These are phyloP conservation scores for Mastomys natalensis DNA, from an alignment of 2,113 vertebrate genomes.

Conservation along the genomic window DNA sequence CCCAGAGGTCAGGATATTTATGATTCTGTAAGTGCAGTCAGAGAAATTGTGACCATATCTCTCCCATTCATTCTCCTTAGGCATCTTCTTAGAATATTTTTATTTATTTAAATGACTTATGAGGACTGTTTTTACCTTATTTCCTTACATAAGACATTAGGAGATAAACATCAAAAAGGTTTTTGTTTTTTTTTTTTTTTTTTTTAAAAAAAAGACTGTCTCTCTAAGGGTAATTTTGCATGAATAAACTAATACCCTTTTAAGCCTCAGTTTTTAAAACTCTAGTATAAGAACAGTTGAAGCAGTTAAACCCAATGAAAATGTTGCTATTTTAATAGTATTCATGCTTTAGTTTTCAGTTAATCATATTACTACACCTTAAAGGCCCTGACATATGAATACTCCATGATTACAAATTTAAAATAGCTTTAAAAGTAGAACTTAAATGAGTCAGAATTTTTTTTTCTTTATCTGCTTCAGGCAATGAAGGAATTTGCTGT, in stretches of 20 bases:
- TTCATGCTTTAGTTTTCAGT: constrained; percentile 54
- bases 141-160: not conserved
- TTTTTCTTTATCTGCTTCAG: constrained; percentile 71
- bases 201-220: not conserved
- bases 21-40: not conserved
- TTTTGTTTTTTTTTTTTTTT: not conserved
- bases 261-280: not conserved
- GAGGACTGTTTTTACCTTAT: constrained; percentile 1
- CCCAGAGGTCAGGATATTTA: not conserved
- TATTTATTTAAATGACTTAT: constrained; percentile 8
- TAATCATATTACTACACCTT: constrained; percentile 64
- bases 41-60: not conserved
- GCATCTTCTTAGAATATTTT: not conserved
- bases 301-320: constrained; percentile 48
- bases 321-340: constrained; percentile 23
- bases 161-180: not conserved
- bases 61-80: not conserved
- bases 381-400: constrained; percentile 55
- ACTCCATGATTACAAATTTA: constrained; percentile 65
- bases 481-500: constrained; percentile 74
- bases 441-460: constrained; percentile 59
- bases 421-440: constrained; percentile 78
- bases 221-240: constrained; percentile 6
- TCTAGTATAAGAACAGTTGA: not conserved
- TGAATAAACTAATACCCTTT: not conserved